These are phyloP conservation scores for Limonius californicus DNA, from an alignment of 1,140 invertebrate species.

Conservation along the genomic window DNA sequence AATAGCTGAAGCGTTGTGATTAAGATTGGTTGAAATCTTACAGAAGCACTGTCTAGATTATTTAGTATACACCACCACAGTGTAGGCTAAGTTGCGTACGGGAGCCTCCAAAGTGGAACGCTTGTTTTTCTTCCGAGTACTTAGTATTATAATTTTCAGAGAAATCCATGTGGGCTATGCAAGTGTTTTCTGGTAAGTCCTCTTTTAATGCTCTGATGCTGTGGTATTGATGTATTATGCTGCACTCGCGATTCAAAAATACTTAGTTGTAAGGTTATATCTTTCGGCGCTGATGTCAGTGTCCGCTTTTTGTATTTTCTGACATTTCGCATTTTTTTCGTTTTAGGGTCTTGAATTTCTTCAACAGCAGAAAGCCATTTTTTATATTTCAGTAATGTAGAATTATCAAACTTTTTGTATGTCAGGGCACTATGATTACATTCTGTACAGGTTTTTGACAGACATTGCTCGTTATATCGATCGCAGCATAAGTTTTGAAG, in stretches of 20 bases:
- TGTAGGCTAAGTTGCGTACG: not conserved
- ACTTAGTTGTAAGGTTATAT: not conserved
- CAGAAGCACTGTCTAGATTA: not conserved
- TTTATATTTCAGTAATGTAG: not conserved
- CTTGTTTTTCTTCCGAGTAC: not conserved
- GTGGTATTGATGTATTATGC: not conserved
- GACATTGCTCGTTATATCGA: not conserved
- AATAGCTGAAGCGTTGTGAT: not conserved
- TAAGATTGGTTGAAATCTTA: not conserved
- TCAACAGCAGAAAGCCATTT: not conserved
- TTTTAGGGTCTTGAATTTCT: not conserved
- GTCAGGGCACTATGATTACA: not conserved
- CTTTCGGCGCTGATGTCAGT: not conserved
- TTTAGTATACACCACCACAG: not conserved
- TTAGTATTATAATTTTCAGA: slow-evolving; percentile 4
- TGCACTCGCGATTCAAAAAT: not conserved
- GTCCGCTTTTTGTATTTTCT: not conserved
- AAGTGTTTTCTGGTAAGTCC: not conserved
- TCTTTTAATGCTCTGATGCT: not conserved
- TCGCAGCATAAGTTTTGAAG: not conserved
- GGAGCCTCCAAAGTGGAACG: not conserved
- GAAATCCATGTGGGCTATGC: not conserved
- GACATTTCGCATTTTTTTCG: not conserved
- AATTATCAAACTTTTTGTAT: not conserved
- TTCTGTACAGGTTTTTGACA: not conserved